Conservation (phyloP, 2,888 invertebrate genomes). For the Agapetus fuscipes region DNA sequence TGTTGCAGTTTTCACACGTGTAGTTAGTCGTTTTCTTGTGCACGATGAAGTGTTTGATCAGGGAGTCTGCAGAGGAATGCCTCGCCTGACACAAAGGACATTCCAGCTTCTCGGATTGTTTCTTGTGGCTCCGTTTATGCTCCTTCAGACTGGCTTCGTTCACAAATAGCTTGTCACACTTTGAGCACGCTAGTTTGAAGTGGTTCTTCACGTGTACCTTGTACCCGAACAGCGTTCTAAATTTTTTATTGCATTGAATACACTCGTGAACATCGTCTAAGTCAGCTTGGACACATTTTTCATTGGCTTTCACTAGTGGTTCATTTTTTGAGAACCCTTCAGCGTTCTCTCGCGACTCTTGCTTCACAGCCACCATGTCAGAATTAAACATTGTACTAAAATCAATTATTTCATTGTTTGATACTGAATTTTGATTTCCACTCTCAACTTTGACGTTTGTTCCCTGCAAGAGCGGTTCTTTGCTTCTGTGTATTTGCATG, state of each 20-base stretch:
- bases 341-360: neutral
- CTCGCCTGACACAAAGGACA: neutral
- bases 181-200: conserved; percentile 4
- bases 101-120: neutral
- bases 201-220: conserved; percentile 5
- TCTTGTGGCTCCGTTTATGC: neutral
- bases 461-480: neutral
- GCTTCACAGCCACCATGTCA: neutral
- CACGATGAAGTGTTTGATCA: neutral
- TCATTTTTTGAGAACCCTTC: neutral
- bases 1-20: conserved; percentile 25
- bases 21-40: neutral
- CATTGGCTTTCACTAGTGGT: too few species aligned
- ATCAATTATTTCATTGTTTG: neutral
- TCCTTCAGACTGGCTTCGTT: neutral
- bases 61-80: neutral
- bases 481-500: neutral
- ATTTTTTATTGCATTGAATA: conserved; percentile 6
- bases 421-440: neutral
- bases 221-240: neutral
- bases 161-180: neutral
- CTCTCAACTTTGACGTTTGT: neutral
- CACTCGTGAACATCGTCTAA: conserved; percentile 1
- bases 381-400: neutral
- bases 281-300: neutral